Base-by-base conservation (phyloP, 2,797 vertebrate species). In the Enteromius afrohamiltoni region DNA sequence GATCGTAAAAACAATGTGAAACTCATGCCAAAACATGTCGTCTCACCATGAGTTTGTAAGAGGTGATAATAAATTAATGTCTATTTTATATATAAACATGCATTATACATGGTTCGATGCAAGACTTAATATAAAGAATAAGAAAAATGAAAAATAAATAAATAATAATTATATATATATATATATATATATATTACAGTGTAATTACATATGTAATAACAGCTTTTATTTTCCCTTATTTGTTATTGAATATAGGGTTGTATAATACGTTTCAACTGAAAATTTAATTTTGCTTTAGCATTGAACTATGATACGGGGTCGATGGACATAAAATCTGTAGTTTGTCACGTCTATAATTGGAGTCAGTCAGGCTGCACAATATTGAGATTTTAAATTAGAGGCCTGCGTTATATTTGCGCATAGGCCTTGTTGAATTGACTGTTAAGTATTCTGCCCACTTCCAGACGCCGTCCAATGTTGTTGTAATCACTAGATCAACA, bases 401-500 rank as follows among this genome's bases (percentile, higher is more conserved):
- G 78, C 34, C 82, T 71, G 85, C 85, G 64, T 78, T 85, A 79
- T 58, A 67, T 70, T 85, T 47, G 82, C 82, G 80, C 85, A 80
- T 82, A 90, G 86, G 88, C 83, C 89, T 85, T 85, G 87, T 88
- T 86, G 83, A 70, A 83, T 74, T 84, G 84, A 87, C 84, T 88
- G 91, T 94, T 94, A 90, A 92, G 92, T 94, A 93, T 93, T 93
- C 85, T 60, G 78, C 91, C 89, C 86, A 86, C 91, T 88, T 87
- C 91, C 92, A 83, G 85, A 92, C 92, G 86, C 89, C 88, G 92
- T 88, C 91, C 92, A 93, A 95, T 95, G 95, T 96, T 97, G 96
- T 96, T 97, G 95, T 96, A 95, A 96, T 97, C 96, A 95, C 96
- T 95, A 96, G 91, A 93, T 93, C 93, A 93, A 97, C 97, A 97